These are phyloP conservation scores for human (Homo sapiens) DNA, from an alignment of 2,113 vertebrate species.

Conservation along the genomic window DNA sequence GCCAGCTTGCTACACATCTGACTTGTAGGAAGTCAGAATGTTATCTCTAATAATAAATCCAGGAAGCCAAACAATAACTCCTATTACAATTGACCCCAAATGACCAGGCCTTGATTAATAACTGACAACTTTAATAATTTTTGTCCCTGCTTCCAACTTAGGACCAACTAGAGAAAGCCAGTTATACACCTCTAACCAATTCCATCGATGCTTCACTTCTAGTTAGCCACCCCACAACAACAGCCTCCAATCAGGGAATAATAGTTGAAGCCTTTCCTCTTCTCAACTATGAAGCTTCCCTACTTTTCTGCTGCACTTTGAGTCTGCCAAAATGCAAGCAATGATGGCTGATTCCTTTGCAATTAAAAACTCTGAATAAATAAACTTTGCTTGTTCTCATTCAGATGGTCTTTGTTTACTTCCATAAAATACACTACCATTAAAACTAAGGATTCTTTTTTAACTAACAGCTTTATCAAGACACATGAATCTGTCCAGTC, in stretches of 20 bases:
- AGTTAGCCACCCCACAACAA: background rate
- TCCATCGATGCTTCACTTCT: background rate
- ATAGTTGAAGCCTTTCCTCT: background rate
- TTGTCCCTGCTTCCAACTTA: background rate
- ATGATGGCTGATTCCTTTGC: background rate
- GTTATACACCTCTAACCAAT: background rate
- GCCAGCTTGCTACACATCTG: background rate
- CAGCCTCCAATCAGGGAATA: rapidly evolving
- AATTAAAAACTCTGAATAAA: background rate
- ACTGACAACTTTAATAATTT: background rate
- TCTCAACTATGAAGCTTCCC: too few relatives aligned
- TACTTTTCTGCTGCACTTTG: background rate
- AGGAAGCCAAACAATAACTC: background rate
- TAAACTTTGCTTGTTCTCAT: background rate
- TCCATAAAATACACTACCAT: background rate
- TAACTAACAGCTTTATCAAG: background rate
- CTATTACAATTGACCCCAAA: background rate
- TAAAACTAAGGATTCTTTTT: background rate
- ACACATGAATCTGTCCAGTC: background rate
- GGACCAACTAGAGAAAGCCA: background rate
- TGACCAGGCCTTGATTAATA: background rate
- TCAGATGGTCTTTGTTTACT: background rate
- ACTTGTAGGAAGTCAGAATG: background rate
- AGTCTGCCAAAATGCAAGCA: too few relatives aligned
- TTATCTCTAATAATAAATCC: background rate